phyloP scores from a whole-genome alignment of 1,140 invertebrate genomes.

The Eupristina koningsbergeri region DNA sequence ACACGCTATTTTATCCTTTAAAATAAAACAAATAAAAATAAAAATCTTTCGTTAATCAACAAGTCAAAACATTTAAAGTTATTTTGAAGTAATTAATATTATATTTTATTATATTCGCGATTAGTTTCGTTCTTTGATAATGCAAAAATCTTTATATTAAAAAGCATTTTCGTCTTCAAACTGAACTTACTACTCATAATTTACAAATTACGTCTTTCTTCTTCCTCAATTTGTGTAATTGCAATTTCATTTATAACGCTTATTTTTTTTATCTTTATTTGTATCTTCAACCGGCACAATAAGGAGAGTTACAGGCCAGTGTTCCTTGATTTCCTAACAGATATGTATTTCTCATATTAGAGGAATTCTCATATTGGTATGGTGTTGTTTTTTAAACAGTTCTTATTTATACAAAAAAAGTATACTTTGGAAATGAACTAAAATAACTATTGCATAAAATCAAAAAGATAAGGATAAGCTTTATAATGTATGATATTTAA shows the following conservation, averaged over 20 bases:
- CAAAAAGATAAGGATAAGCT: background rate
- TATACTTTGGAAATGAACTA: background rate
- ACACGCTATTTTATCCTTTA: background rate
- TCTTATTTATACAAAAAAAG: background rate
- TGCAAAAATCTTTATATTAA: background rate
- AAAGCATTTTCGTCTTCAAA: background rate
- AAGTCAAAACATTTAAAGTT: background rate
- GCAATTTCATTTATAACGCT: background rate
- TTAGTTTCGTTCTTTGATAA: too few species aligned
- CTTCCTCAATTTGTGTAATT: background rate
- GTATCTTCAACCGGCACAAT: background rate
- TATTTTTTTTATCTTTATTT: background rate
- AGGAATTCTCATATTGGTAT: background rate
- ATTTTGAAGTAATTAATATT: background rate
- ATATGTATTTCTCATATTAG: background rate
- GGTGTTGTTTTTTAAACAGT: background rate
- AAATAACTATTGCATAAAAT: background rate
- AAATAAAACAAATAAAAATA: background rate
- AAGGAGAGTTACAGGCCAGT: background rate
- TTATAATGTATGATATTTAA: background rate
- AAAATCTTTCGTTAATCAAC: background rate
- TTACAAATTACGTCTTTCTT: background rate
- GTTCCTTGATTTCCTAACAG: background rate
- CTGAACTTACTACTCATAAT: background rate
- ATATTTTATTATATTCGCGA: background rate